Percentiles rank a stretch among this genome's conserved stretches.
Conservation (phyloP, 2,797 vertebrate genomes). For the Mallotus villosus region DNA sequence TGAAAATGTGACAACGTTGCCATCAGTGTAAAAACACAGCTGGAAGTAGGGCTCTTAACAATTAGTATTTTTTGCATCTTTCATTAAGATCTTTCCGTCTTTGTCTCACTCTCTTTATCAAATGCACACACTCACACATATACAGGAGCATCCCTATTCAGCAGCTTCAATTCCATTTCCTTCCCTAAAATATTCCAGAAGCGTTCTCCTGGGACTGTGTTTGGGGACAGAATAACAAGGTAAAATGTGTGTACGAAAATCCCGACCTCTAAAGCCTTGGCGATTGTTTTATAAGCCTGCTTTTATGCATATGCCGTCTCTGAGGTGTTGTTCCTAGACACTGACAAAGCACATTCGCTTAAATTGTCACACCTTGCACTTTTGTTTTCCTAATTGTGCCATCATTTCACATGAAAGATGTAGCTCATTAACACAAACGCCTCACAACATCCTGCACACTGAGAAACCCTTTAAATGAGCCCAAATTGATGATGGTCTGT, state of each 20-base stretch:
- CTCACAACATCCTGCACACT: constrained; percentile 75
- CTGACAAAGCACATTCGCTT: constrained; percentile 83
- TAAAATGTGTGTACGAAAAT: constrained; percentile 47
- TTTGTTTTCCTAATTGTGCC: constrained; percentile 84
- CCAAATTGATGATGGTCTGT: constrained; percentile 76
- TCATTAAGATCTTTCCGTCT: constrained; percentile 29
- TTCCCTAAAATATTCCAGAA: constrained; percentile 42
- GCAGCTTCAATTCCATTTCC: constrained; percentile 65
- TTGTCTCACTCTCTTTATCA: not conserved
- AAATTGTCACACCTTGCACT: constrained; percentile 86
- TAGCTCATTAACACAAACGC: constrained; percentile 81
- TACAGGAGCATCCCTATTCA: constrained; percentile 51
- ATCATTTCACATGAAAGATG: constrained; percentile 83
- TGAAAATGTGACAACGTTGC: constrained; percentile 44
- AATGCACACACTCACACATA: not conserved
- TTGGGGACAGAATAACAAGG: constrained; percentile 53
- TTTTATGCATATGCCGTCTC: constrained; percentile 71
- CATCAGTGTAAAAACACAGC: constrained; percentile 28
- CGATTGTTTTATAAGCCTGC: constrained; percentile 58
- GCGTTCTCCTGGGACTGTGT: constrained; percentile 43
- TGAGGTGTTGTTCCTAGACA: constrained; percentile 77
- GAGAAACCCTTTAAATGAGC: constrained; percentile 77
- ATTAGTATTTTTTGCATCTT: constrained; percentile 18
- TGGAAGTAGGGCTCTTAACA: constrained; percentile 37
- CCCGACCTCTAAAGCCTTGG: constrained; percentile 53